Percentiles rank a stretch among this genome's conserved stretches.
phyloP scores from a whole-genome alignment of 2,888 invertebrate species.

The Spisula solida region DNA sequence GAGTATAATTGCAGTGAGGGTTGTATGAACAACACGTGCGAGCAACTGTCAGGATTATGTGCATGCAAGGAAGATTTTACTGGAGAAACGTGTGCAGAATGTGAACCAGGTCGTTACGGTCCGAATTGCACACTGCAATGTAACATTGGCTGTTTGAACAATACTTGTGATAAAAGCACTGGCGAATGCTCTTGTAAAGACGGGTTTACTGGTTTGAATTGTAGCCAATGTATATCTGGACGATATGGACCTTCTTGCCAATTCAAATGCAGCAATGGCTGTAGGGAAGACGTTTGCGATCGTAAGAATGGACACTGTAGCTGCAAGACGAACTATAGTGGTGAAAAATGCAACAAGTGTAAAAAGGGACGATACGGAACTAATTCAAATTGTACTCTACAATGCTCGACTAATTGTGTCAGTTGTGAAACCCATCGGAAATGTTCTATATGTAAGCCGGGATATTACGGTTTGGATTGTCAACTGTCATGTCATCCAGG shows the following conservation, averaged over 20 bases:
- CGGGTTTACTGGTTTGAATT: constrained; percentile 18
- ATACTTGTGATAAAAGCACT: neutral
- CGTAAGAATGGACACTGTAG: neutral
- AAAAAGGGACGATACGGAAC: neutral
- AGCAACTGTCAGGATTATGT: neutral
- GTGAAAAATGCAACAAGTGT: neutral
- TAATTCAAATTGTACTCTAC: neutral
- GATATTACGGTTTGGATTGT: constrained; percentile 19
- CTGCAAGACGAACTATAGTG: neutral
- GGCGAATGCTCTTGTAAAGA: neutral
- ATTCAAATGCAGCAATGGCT: neutral
- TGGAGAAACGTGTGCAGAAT: neutral
- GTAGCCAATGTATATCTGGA: neutral
- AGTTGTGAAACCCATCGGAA: neutral
- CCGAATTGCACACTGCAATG: neutral
- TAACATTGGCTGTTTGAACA: neutral
- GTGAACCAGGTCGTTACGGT: neutral
- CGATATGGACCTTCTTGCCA: constrained; percentile 10
- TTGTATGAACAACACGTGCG: neutral
- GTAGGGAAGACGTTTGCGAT: neutral
- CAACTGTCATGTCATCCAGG: neutral
- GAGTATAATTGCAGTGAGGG: neutral
- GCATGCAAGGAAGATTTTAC: neutral
- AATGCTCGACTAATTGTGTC: neutral
- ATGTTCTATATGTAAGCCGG: neutral